Conservation (phyloP, 2,888 invertebrate species). For the Alitta virens region DNA sequence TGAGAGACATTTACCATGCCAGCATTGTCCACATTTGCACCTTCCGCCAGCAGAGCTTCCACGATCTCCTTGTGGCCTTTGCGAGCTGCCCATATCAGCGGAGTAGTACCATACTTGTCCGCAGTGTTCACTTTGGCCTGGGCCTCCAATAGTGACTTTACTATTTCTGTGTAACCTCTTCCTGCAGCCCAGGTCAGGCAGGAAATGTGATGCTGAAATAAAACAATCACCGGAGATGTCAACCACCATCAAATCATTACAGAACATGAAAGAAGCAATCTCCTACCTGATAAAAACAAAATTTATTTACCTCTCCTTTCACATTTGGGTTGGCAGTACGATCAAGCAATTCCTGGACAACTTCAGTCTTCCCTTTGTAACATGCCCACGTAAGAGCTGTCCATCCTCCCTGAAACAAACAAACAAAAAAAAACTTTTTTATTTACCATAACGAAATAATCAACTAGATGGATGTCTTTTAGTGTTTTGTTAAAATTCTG, state of each 20-base stretch:
- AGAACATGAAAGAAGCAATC: too few relatives aligned
- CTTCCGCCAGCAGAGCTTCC: conserved; percentile 49
- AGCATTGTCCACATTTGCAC: conserved; percentile 81
- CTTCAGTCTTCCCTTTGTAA: conserved; percentile 70
- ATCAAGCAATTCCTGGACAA: conserved; percentile 75
- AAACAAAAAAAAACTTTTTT: neutral
- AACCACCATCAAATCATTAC: too few relatives aligned
- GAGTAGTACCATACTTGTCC: conserved; percentile 83
- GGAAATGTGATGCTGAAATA: conserved; percentile 80
- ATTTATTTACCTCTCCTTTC: conserved; percentile 68
- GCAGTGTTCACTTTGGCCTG: conserved; percentile 63
- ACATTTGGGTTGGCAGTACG: conserved; percentile 71
- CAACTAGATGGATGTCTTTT: too few relatives aligned
- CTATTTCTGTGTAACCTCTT: conserved; percentile 82
- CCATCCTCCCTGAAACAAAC: conserved; percentile 78
- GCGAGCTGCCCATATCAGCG: conserved; percentile 65
- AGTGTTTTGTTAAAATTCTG: too few relatives aligned
- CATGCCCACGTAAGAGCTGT: conserved; percentile 78
- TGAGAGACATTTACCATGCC: conserved; percentile 87
- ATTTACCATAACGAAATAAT: too few relatives aligned
- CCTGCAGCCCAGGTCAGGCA: conserved; percentile 94
- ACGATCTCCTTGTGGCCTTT: conserved; percentile 52
- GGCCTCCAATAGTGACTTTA: conserved; percentile 75
- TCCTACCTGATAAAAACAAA: too few relatives aligned
- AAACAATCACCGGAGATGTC: neutral